Percentiles rank a stretch among this genome's conserved stretches.
Conservation (phyloP, 2,113 vertebrate species). For the Mobula hypostoma region DNA sequence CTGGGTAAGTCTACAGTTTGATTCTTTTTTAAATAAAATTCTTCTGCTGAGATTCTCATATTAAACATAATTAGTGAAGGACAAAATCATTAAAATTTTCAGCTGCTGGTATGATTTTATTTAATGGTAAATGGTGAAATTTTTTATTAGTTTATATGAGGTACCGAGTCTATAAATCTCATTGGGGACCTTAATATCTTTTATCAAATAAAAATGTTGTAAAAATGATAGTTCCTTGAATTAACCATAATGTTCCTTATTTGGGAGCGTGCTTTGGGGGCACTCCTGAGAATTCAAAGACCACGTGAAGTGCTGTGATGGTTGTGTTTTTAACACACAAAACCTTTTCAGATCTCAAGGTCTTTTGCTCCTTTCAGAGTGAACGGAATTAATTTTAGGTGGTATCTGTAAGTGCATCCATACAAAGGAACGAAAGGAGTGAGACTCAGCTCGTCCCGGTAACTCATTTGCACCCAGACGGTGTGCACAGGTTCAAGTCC, state of each 20-base stretch:
- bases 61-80: background rate
- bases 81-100: background rate
- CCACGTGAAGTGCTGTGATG: background rate
- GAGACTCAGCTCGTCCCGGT: background rate
- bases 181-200: background rate
- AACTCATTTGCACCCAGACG: background rate
- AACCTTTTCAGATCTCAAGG: background rate
- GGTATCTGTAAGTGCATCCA: background rate
- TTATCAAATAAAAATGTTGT: constrained; percentile 21
- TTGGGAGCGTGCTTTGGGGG: background rate
- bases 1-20: background rate
- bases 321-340: background rate
- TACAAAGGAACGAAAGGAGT: background rate
- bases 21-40: background rate
- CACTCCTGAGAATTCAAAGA: background rate
- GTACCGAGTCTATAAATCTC: background rate
- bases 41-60: background rate
- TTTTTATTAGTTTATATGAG: background rate
- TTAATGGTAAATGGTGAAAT: background rate
- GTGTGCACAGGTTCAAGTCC: background rate
- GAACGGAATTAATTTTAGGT: background rate
- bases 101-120: background rate
- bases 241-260: background rate
- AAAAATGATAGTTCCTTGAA: background rate
- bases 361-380: background rate